phyloP scores from a whole-genome alignment of 2,113 vertebrate genomes.

The Perca fluviatilis region DNA sequence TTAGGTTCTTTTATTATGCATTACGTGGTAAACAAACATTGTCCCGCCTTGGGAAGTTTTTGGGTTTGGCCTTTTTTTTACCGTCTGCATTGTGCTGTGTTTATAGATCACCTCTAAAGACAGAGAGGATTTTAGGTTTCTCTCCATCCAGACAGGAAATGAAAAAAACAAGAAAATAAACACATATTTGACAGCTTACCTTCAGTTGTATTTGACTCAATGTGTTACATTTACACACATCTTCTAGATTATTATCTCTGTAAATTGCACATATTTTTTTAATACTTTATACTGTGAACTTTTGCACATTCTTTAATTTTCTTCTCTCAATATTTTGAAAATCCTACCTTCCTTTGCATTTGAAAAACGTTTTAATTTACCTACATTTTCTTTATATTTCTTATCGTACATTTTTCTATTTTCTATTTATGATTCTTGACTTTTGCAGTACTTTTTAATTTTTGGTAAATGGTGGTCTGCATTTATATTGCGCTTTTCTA shows the following conservation, averaged over 20 bases:
- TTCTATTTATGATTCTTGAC: neutral
- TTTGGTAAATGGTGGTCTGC: too few species aligned
- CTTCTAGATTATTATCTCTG: neutral
- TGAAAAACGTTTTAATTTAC: neutral
- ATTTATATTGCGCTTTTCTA: too few species aligned
- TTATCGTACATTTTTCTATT: neutral
- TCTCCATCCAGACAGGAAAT: neutral
- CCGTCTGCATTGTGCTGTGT: neutral
- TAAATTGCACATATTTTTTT: neutral
- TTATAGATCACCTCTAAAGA: neutral
- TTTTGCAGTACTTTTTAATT: neutral
- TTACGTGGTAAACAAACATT: neutral
- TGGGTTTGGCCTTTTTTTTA: neutral
- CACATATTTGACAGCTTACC: neutral
- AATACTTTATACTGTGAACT: neutral
- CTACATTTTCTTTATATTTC: neutral
- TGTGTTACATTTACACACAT: neutral
- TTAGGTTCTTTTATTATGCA: conserved; percentile 27
- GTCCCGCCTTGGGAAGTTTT: neutral
- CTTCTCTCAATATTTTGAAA: neutral
- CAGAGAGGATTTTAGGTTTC: neutral
- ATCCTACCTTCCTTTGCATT: neutral
- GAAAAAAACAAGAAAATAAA: neutral
- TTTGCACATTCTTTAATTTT: neutral
- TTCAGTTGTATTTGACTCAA: neutral